Evolutionary conservation across 1,140 invertebrate species (phyloP).

Genomic region (Pogonus chalceus): DNA sequence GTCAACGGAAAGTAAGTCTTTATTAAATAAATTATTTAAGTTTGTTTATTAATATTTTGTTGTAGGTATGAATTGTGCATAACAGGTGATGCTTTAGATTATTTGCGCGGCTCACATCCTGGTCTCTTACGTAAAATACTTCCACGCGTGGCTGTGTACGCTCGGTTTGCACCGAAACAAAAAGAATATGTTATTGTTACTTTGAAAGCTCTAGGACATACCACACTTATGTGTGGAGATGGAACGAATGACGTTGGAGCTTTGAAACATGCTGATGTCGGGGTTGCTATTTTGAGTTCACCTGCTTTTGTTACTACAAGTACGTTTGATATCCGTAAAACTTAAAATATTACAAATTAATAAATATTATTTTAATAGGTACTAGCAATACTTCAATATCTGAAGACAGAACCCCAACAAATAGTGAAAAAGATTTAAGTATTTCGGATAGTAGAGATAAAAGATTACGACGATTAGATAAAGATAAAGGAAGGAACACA

Average conservation of each 20-base stretch:
- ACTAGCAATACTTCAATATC: no score
- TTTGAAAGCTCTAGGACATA: constrained; percentile 78
- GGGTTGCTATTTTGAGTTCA: constrained; percentile 57
- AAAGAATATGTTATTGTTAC: constrained; percentile 91
- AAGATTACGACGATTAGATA: no score
- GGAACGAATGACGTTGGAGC: constrained; percentile 99
- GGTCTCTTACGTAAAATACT: constrained; percentile 63
- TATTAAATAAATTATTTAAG: not conserved
- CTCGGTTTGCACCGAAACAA: constrained; percentile 91
- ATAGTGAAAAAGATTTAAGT: no score
- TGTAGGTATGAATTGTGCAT: constrained; percentile 77
- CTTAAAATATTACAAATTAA: no score
- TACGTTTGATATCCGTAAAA: no score
- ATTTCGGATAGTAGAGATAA: no score
- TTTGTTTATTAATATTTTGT: not conserved
- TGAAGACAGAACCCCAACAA: no score
- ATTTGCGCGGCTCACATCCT: constrained; percentile 53
- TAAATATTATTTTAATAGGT: no score
- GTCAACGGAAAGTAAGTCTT: not conserved
- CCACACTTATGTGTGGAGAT: constrained; percentile 99
- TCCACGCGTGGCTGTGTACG: constrained; percentile 81
- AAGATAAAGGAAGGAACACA: no score
- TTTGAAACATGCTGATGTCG: constrained; percentile 95
- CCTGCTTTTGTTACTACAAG: no score
- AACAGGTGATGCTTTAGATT: constrained; percentile 81